Conservation (phyloP, 1,140 invertebrate species). For the Marisa cornuarietis region DNA sequence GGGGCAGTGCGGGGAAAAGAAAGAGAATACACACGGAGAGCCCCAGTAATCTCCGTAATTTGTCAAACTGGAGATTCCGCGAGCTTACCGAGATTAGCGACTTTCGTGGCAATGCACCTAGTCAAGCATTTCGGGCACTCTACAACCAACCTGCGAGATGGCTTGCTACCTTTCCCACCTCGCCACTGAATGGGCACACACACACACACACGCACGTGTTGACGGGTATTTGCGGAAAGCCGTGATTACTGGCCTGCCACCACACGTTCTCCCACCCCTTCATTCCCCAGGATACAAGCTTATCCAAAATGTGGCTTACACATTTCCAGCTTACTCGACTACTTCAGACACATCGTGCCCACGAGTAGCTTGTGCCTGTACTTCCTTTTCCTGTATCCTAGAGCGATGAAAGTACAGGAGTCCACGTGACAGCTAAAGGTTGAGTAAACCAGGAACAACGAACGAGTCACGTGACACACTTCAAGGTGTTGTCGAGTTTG, state of each 20-base stretch:
- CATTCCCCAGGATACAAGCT: not conserved
- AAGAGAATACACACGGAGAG: not conserved
- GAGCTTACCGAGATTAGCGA: not conserved
- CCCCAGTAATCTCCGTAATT: not conserved
- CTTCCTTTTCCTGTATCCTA: too few relatives aligned
- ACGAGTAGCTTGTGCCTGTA: too few relatives aligned
- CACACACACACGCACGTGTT: constrained; percentile 11
- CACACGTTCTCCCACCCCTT: not conserved
- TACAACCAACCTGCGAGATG: not conserved
- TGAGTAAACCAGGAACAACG: too few relatives aligned
- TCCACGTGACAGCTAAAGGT: too few relatives aligned
- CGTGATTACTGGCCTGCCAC: too few relatives aligned
- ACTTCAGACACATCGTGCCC: too few relatives aligned
- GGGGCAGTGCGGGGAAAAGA: not conserved
- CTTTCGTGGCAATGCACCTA: not conserved
- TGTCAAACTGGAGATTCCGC: not conserved
- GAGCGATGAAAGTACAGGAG: too few relatives aligned
- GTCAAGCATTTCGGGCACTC: not conserved
- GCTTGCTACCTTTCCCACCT: not conserved
- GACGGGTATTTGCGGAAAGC: too few relatives aligned
- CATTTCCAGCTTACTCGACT: too few relatives aligned
- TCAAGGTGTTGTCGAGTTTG: too few relatives aligned
- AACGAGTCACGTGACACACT: too few relatives aligned
- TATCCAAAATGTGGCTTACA: too few relatives aligned
- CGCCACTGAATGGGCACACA: not conserved